Evolutionary conservation across 2,113 vertebrate genomes (phyloP).

Genomic region (Glaucidium brasilianum): DNA sequence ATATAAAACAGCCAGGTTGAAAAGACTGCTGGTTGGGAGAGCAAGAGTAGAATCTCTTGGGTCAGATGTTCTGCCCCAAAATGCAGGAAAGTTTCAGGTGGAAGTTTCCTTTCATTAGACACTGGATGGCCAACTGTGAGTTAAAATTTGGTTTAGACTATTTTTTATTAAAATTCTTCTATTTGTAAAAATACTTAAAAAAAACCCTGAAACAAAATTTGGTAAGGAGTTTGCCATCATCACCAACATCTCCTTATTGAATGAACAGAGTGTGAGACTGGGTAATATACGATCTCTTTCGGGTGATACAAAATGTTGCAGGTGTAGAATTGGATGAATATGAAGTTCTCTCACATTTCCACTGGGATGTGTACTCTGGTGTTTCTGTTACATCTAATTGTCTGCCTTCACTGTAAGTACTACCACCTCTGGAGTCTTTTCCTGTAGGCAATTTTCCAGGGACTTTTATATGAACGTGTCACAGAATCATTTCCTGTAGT

Average conservation of each 20-base stretch:
- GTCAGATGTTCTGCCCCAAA: not conserved
- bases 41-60: not conserved
- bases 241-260: not conserved
- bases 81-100: not conserved
- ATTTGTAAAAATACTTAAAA: not conserved
- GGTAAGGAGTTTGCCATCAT: not conserved
- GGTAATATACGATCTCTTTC: not conserved
- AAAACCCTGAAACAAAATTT: not conserved
- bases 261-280: not conserved
- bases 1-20: not conserved
- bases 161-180: not conserved
- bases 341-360: not conserved
- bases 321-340: not conserved
- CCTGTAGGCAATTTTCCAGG: not conserved
- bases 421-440: not conserved
- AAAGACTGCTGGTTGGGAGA: not conserved
- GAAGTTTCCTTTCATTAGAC: not conserved
- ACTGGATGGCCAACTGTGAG: not conserved
- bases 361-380: not conserved
- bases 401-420: not conserved
- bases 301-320: not conserved
- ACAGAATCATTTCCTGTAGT: not conserved
- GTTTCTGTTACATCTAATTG: not conserved
- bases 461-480: not conserved
- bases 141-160: not conserved